Conservation (phyloP, 2,113 vertebrate genomes). For the Ceyx melanurus region DNA sequence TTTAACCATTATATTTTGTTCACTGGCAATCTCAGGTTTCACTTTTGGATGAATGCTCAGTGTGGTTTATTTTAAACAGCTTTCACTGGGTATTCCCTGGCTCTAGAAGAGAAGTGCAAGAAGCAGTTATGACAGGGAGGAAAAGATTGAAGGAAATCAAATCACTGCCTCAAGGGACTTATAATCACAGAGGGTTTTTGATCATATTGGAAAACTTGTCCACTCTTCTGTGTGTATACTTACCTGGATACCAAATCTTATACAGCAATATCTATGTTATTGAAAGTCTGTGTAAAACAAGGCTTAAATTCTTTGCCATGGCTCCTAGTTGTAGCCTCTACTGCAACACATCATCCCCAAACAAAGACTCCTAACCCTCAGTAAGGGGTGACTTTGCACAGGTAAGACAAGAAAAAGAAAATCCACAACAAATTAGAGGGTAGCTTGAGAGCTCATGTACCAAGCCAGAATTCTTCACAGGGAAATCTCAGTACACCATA, state of each 20-base stretch:
- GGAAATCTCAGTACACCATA: background rate
- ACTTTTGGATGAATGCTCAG: background rate
- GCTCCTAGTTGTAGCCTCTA: background rate
- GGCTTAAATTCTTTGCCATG: background rate
- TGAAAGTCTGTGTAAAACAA: background rate
- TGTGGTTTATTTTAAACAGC: background rate
- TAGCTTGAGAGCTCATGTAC: background rate
- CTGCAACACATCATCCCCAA: background rate
- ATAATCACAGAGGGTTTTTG: background rate
- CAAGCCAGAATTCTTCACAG: background rate
- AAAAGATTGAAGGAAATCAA: background rate
- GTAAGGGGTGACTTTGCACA: background rate
- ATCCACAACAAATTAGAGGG: background rate
- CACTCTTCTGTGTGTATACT: background rate
- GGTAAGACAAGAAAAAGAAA: background rate
- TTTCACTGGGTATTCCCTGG: background rate
- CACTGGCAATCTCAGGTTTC: background rate
- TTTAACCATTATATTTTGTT: background rate
- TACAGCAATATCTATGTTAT: background rate
- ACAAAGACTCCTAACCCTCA: background rate
- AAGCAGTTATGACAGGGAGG: background rate
- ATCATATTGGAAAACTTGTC: background rate
- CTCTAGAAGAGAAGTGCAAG: background rate
- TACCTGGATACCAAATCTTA: background rate
- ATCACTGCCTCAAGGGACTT: background rate